Conservation (phyloP, 2,797 vertebrate species). For the Melanogrammus aeglefinus region DNA sequence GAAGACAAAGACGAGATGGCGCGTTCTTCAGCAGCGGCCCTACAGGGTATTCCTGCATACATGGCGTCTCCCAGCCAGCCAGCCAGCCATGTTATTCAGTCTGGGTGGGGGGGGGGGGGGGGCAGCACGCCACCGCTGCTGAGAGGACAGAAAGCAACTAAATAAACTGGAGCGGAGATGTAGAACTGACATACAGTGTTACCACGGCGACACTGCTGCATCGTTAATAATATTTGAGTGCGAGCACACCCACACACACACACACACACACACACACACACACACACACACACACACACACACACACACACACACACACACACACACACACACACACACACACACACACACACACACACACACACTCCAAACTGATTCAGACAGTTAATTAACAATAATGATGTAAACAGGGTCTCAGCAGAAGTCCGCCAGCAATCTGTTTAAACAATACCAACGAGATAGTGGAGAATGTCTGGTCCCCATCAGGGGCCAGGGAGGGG, state of each 20-base stretch:
- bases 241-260: constrained; percentile 24
- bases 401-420: constrained; percentile 73
- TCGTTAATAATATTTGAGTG: constrained; percentile 50
- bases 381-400: constrained; percentile 72
- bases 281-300: not conserved
- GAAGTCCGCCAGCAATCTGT: constrained; percentile 67
- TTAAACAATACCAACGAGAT: constrained; percentile 59
- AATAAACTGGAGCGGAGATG: constrained; percentile 30
- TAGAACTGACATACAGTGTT: constrained; percentile 15
- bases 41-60: not conserved
- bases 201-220: constrained; percentile 32
- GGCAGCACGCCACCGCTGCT: not conserved
- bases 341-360: not conserved
- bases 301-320: constrained; percentile 26
- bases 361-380: constrained; percentile 51
- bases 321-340: not conserved
- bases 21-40: not conserved
- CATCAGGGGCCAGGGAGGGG: constrained; percentile 38
- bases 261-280: not conserved
- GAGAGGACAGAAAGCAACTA: constrained; percentile 19
- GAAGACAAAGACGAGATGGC: not conserved
- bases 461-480: constrained; percentile 22
- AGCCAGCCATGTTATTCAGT: constrained; percentile 29
- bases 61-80: constrained; percentile 20
- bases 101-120: too few species aligned